Conservation (phyloP, 92 coral and sea anemone genomes). For the Blastomussa wellsi region DNA sequence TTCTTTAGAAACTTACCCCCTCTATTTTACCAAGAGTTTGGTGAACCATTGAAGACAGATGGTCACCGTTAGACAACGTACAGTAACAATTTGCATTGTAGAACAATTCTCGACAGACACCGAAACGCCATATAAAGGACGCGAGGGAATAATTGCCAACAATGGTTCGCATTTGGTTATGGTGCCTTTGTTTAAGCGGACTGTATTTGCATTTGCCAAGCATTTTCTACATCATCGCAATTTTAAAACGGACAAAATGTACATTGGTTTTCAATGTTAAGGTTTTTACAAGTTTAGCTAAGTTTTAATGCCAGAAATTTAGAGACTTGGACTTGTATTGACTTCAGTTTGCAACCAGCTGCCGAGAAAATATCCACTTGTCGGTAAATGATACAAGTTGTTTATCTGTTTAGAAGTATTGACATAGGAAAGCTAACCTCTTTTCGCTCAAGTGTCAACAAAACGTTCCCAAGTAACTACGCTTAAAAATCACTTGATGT, state of each 20-base stretch:
- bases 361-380: background rate
- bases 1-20: background rate
- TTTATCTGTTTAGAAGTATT: background rate
- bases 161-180: too few relatives aligned
- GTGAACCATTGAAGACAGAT: too few relatives aligned
- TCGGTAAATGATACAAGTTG: conserved; percentile 1
- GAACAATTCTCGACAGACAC: too few relatives aligned
- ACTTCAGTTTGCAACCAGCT: conserved; percentile 12
- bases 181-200: too few relatives aligned
- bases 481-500: background rate
- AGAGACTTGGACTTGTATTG: background rate
- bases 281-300: background rate
- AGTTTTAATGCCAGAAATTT: background rate
- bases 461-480: conserved; percentile 20
- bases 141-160: too few relatives aligned
- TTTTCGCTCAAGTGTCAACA: conserved; percentile 22
- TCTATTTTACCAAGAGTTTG: too few relatives aligned
- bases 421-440: background rate
- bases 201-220: background rate
- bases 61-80: too few relatives aligned
- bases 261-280: background rate
- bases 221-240: background rate
- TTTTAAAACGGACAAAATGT: background rate
- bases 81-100: too few relatives aligned
- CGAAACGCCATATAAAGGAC: too few relatives aligned